A percentile compares a stretch with the other conserved stretches of the same genome.
Conservation (phyloP, 1,140 invertebrate genomes). For the Spodoptera litura region DNA sequence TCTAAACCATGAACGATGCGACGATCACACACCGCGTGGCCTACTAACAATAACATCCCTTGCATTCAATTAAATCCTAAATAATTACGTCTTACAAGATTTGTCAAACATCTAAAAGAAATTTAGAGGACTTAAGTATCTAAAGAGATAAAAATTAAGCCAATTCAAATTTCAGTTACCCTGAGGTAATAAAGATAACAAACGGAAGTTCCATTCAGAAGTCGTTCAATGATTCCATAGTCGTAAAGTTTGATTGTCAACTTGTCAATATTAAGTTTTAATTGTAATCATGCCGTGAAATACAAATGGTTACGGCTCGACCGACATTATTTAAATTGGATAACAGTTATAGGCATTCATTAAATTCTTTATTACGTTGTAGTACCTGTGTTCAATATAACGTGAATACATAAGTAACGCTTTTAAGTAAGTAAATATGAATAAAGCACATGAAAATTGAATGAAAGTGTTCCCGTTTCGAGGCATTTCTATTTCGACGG, state of each 20-base stretch:
- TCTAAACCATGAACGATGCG: conserved; percentile 64
- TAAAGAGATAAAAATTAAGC: no score
- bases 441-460: conserved; percentile 15
- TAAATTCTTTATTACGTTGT: conserved; percentile 27
- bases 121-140: no score
- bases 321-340: conserved; percentile 32
- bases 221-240: not conserved
- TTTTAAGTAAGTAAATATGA: not conserved
- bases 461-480: conserved; percentile 38
- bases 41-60: conserved; percentile 11
- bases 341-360: conserved; percentile 30
- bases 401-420: no score
- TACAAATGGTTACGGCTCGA: conserved; percentile 9
- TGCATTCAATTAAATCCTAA: not conserved
- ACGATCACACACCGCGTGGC: conserved; percentile 33
- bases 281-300: conserved; percentile 37
- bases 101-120: not conserved
- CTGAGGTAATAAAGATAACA: not conserved
- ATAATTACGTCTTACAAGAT: no score
- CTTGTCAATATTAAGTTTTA: conserved; percentile 33
- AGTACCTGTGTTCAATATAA: not conserved
- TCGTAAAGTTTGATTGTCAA: conserved; percentile 2
- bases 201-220: not conserved
- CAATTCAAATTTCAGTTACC: no score
- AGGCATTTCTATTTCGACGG: conserved; percentile 37